Conservation (phyloP, 2,797 vertebrate genomes). For the Balearica regulorum region DNA sequence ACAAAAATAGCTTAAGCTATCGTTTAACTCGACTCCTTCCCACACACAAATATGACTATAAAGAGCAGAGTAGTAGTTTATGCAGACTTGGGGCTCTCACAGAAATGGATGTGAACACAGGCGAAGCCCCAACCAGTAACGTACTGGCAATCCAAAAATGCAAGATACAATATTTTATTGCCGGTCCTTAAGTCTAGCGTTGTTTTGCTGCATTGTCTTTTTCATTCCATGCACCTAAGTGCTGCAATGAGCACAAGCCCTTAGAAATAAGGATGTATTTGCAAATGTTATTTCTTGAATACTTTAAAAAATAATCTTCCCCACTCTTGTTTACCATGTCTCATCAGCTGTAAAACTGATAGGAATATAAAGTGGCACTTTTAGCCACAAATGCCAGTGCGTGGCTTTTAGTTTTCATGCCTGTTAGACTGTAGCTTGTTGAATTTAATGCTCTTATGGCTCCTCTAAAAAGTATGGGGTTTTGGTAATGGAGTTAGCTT, state of each 20-base stretch:
- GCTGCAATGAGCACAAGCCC: background rate
- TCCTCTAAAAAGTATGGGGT: background rate
- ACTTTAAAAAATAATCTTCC: background rate
- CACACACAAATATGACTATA: background rate
- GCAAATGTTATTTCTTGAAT: background rate
- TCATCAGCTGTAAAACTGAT: slow-evolving; percentile 6
- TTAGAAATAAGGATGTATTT: background rate
- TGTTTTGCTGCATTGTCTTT: background rate
- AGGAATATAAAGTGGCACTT: background rate
- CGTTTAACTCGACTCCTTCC: background rate
- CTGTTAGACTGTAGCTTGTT: background rate
- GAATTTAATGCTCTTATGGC: background rate
- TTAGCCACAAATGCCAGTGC: background rate
- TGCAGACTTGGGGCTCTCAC: background rate
- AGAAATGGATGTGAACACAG: background rate
- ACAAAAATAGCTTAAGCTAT: background rate
- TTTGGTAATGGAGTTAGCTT: background rate
- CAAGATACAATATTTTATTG: background rate
- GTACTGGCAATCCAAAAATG: background rate
- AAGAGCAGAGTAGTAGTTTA: background rate
- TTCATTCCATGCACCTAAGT: background rate
- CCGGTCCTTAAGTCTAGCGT: background rate
- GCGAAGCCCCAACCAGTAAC: background rate
- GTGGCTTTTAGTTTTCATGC: background rate
- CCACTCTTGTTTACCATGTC: background rate